phyloP scores from a whole-genome alignment of 2,888 invertebrate species.

The Morpho helenor region DNA sequence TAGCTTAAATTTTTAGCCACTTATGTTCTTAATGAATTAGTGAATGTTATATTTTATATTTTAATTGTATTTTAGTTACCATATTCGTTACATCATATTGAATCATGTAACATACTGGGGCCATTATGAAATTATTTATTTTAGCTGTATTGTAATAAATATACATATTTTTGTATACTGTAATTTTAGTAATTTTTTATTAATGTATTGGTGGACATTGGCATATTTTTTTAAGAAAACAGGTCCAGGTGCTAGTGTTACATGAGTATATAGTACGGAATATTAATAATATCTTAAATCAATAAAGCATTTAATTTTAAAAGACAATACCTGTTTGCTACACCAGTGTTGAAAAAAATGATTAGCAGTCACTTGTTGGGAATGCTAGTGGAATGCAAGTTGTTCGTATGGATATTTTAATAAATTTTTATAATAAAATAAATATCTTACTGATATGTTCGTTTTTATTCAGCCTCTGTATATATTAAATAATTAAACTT shows the following conservation, averaged over 20 bases:
- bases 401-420: slow-evolving; percentile 4
- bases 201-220: not conserved
- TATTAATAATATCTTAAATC: too few species aligned
- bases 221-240: not conserved
- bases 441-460: not conserved
- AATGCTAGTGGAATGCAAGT: slow-evolving; percentile 1
- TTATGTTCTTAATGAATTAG: not conserved
- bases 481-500: not conserved
- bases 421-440: slow-evolving; percentile 6
- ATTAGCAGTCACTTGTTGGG: slow-evolving; percentile 4
- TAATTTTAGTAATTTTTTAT: not conserved
- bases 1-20: slow-evolving; percentile 6
- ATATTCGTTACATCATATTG: not conserved
- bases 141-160: not conserved
- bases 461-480: not conserved
- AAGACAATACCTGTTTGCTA: not conserved
- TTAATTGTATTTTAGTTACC: slow-evolving; percentile 1
- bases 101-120: slow-evolving; percentile 6
- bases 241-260: slow-evolving; percentile 8
- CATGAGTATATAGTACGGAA: not conserved
- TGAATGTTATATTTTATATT: not conserved
- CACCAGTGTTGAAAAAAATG: not conserved
- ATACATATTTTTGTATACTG: not conserved
- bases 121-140: slow-evolving; percentile 5
- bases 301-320: not conserved